Evolutionary conservation across 2,888 invertebrate species (phyloP), one percentile per base, ranked within the genome.

Genomic region (Stenolophus ochropezus): DNA sequence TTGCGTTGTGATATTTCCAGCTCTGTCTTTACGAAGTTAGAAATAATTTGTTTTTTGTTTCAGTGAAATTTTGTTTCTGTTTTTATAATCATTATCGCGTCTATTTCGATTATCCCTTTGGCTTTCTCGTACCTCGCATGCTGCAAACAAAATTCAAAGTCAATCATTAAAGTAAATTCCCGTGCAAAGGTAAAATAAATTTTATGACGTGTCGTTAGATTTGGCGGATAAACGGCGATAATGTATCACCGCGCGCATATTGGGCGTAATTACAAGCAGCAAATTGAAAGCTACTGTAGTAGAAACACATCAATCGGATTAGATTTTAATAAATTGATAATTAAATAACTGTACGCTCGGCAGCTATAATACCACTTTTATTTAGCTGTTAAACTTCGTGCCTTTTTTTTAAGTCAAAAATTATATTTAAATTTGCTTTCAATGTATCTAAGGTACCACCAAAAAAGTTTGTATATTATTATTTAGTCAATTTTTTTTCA

Each of bases 291-390:
- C 21, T 20, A 20, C 20, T 21, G 56, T 56, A 56, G 21, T 56
- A 56, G 56, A 56, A 56, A 56, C 11, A 56, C 56, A 56, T 56
- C 56, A 56, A 56, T 56, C 56, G 56, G 56, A 56, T 56, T 56
- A 56, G 56, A 56, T 56, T 56, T 56, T 56, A 56, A 56, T 56
- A 56, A 56, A 56, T 56, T 56, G 56, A 56, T 56, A 56, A 56
- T 56, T 56, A 56, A 56, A 56, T 56, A 56, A 56, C 56, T 56
- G 56, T 56, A 20, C 56, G 20, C 2, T 56, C 20, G 20, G 20
- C 56, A 20, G 21, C 3, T 20, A 20, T 56, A 56, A 56, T 56
- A 20, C 20, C 6, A 56, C 4, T 56, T 56, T 56, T 56, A 20
- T 21, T 5, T 18, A 56, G 56, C 20, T 20, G 56, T 3, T 11